A percentile compares a stretch with the other conserved stretches of the same genome.
Conservation (phyloP, 1,140 invertebrate species). For the Hypothenemus hampei region DNA sequence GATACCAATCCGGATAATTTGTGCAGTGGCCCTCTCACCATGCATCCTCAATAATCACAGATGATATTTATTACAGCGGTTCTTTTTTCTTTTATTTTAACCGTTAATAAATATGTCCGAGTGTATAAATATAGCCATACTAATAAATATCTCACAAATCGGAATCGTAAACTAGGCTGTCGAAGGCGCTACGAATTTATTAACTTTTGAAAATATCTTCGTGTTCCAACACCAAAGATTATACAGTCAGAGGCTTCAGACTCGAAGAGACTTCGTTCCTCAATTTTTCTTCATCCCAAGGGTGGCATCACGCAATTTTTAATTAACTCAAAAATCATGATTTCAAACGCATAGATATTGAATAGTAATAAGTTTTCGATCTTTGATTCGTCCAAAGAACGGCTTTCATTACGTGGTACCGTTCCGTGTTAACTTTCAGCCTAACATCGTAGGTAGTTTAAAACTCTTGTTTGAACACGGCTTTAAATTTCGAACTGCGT, state of each 20-base stretch:
- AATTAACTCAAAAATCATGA: background rate
- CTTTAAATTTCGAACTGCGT: slow-evolving; percentile 23
- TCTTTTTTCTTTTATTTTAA: slow-evolving; percentile 39
- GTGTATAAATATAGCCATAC: slow-evolving; percentile 35
- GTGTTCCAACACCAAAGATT: slow-evolving; percentile 29
- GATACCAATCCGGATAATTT: slow-evolving; percentile 15
- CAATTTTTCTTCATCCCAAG: slow-evolving; percentile 12
- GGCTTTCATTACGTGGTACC: slow-evolving; percentile 7
- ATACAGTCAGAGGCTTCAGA: slow-evolving; percentile 14
- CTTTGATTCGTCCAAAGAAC: background rate
- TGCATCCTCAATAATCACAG: slow-evolving; percentile 38
- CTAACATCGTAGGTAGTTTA: slow-evolving; percentile 29
- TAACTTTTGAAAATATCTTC: slow-evolving; percentile 32
- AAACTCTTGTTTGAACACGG: slow-evolving; percentile 28
- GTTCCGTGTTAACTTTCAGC: slow-evolving; percentile 15
- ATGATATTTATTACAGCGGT: slow-evolving; percentile 39
- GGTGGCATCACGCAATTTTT: slow-evolving; percentile 9
- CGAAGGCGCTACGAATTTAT: slow-evolving; percentile 32
- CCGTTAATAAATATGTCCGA: slow-evolving; percentile 42
- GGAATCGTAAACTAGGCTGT: slow-evolving; percentile 40
- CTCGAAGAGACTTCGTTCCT: background rate
- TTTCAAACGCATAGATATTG: background rate
- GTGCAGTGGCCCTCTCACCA: slow-evolving; percentile 31
- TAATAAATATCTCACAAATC: slow-evolving; percentile 40
- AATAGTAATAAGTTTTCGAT: background rate